Evolutionary conservation across 1,140 invertebrate genomes (phyloP).

Genomic region (Zelostemma sp.): DNA sequence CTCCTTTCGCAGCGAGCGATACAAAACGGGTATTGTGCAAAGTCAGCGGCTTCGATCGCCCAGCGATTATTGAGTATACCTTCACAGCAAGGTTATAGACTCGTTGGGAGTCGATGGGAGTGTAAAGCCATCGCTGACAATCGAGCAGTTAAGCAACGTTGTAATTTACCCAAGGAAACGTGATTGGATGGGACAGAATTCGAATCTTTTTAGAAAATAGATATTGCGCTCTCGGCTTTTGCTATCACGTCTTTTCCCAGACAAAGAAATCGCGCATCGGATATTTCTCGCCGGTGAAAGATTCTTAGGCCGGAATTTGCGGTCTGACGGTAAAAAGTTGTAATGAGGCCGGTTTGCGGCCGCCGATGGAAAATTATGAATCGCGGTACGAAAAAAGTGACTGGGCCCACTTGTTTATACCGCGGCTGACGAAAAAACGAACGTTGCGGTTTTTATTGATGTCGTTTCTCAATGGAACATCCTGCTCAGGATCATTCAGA

Average conservation of each 20-base stretch:
- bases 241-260: no score
- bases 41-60: slow-evolving; percentile 31
- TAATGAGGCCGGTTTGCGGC: slow-evolving; percentile 62
- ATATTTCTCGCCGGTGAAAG: slow-evolving; percentile 12
- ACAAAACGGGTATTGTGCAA: slow-evolving; percentile 39
- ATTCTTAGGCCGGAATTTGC: slow-evolving; percentile 55
- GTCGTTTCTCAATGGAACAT: slow-evolving; percentile 2
- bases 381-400: slow-evolving; percentile 51
- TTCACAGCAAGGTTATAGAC: slow-evolving; percentile 38
- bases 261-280: slow-evolving; percentile 14
- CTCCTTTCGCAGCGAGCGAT: slow-evolving; percentile 31
- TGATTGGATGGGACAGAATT: slow-evolving; percentile 38
- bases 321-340: slow-evolving; percentile 55
- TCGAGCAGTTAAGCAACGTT: slow-evolving; percentile 21
- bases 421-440: slow-evolving; percentile 46
- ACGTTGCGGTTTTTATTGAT: slow-evolving; percentile 44
- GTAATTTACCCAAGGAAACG: slow-evolving; percentile 22
- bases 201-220: no score
- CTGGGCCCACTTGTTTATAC: slow-evolving; percentile 38
- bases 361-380: slow-evolving; percentile 63
- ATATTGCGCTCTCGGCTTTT: no score
- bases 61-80: slow-evolving; percentile 44
- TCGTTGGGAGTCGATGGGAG: slow-evolving; percentile 6
- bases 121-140: slow-evolving; percentile 39
- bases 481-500: background rate